phyloP scores from a whole-genome alignment of 2,888 invertebrate genomes.

The Eupithecia inturbata region DNA sequence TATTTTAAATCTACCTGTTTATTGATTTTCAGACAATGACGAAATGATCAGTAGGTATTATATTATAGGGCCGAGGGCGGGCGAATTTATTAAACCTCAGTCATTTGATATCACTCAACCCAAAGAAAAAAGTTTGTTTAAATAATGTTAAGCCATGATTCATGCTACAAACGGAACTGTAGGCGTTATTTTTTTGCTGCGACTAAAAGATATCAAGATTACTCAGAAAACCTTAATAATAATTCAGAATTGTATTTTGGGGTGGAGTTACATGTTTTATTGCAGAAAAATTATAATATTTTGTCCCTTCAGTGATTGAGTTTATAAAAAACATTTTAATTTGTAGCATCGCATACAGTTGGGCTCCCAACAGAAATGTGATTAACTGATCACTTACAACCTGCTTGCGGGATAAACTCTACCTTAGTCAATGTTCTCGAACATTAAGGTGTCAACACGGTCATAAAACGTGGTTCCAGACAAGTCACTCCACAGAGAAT shows the following conservation, averaged over 20 bases:
- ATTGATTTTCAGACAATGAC: not conserved
- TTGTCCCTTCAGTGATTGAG: slow-evolving; percentile 34
- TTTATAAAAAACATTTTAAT: slow-evolving; percentile 51
- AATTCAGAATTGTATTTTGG: slow-evolving; percentile 42
- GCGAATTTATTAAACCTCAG: not conserved
- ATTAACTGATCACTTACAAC: slow-evolving; percentile 79
- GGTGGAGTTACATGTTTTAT: slow-evolving; percentile 16
- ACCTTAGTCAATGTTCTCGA: slow-evolving; percentile 61
- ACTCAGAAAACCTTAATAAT: slow-evolving; percentile 12
- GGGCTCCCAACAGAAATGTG: slow-evolving; percentile 51
- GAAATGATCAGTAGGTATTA: not conserved
- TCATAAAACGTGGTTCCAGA: not conserved
- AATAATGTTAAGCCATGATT: slow-evolving; percentile 42
- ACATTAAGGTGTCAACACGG: not conserved
- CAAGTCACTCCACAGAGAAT: not conserved
- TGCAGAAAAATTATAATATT: slow-evolving; percentile 3
- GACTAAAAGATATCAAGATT: slow-evolving; percentile 22
- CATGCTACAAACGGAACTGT: slow-evolving; percentile 42
- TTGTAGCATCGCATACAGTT: slow-evolving; percentile 50
- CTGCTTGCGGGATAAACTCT: slow-evolving; percentile 72
- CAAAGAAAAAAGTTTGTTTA: not conserved
- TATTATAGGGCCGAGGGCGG: not conserved
- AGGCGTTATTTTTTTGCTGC: slow-evolving; percentile 43
- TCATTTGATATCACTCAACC: not conserved
- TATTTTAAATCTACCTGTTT: not conserved